Base-by-base conservation (phyloP, 2,888 invertebrate genomes). In the Leucophora obtusa region DNA sequence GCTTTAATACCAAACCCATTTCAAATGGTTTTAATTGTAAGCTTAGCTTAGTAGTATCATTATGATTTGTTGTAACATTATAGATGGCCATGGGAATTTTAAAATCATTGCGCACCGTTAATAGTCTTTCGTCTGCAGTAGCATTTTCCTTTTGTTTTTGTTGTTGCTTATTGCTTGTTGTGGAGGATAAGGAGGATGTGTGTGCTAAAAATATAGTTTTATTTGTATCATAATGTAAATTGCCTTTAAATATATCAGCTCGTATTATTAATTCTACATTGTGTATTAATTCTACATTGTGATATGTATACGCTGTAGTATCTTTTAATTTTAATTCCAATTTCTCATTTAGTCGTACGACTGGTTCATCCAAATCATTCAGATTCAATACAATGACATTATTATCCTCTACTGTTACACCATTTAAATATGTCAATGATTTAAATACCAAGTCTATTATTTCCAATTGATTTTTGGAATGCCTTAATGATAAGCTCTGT, bases 21-120 rank as follows among this genome's bases (percentile, higher is more conserved):
- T 82, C 59, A 69, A 78, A 72, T 69, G 69, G 47, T 70, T 74
- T 14, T n/a, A 69, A 35, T 28, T 71, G 62, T n/a, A 71, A 75
- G 65, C 66, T 77, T 24, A 65, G 71, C 71, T 68, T 77, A 53
- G 33, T 54, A 2, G 83, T 60, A 58, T 85, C 84, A 35, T 86
- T 85, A 1, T 83, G 82, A 7, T 93, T 92, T 83, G 96, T 89
- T 9, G 93, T 92, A 54, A 95, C 92, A 88, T 95, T 95, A 81
- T 93, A 93, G 82, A 97, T 91, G 79, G 94, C 94, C 75, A 97
- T 89, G 9, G 96, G 93, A 84, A 93, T 92, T 85, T 93, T 92
- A 89, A 95, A 96, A 84, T 93, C 93, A 90, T 96, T 97, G 69
- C 93, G 93, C 78, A 96, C 91, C 66, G 91, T 91, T 83, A 95